Percentiles rank a stretch among this genome's conserved stretches.
Evolutionary conservation across 2,888 invertebrate genomes (phyloP).

Genomic region (Cheiracanthium punctorium): DNA sequence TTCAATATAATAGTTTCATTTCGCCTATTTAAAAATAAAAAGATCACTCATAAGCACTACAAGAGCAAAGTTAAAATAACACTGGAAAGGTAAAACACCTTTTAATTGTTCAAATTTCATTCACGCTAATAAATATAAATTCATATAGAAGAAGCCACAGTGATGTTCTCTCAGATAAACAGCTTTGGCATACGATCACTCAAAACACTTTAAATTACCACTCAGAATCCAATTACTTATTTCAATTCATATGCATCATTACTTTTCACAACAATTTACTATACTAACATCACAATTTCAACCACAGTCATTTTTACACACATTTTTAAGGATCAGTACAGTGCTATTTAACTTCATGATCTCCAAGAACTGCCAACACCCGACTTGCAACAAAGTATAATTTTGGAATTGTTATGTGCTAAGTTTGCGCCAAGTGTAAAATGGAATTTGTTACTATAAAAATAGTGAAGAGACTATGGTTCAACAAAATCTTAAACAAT

Average conservation of each 20-base stretch:
- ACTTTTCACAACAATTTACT: not conserved
- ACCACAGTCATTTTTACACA: not conserved
- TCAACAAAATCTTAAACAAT: not conserved
- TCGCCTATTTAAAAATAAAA: not conserved
- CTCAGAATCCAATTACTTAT: not conserved
- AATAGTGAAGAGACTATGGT: too few species aligned
- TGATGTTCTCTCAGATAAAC: conserved; percentile 33
- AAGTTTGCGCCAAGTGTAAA: not conserved
- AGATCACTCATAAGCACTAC: conserved; percentile 24
- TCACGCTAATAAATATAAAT: conserved; percentile 65
- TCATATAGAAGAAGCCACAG: conserved; percentile 37
- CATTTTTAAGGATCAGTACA: not conserved
- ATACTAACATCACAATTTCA: not conserved
- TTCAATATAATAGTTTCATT: conserved; percentile 5
- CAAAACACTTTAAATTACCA: not conserved
- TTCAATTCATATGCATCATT: not conserved
- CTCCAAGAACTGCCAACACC: too few species aligned
- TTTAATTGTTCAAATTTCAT: conserved; percentile 23
- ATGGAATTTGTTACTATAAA: not conserved
- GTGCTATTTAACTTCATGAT: not conserved
- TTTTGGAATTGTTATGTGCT: not conserved
- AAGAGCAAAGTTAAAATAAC: conserved; percentile 28
- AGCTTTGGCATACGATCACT: conserved; percentile 7
- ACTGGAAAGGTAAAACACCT: conserved; percentile 9
- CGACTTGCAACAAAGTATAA: not conserved